Evolutionary conservation across 2,888 invertebrate species (phyloP), one percentile per base, ranked within the genome.

Genomic region (Chrysina gloriosa): DNA sequence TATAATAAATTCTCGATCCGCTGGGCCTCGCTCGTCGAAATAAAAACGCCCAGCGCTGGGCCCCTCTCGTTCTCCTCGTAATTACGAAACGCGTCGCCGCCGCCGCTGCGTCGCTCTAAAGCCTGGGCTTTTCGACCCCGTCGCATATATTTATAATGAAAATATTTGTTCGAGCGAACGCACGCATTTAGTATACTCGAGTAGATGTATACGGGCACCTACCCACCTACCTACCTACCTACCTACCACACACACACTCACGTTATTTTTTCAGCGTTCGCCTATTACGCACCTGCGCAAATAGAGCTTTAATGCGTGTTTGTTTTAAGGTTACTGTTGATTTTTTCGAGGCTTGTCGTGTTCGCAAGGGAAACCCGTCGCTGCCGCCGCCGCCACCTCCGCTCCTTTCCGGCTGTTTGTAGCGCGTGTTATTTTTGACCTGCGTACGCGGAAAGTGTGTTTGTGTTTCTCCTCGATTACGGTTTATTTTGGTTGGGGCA

Each of bases 251-350:
- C 27, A 27, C 14, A 14, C 16, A 16, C 7, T 31, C 31, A 7
- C 25, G 31, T 52, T 61, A 42, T 42, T 42, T 42, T 42, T 61
- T 61, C 21, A 45, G 31, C 45, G 27, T 16, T 27, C 39, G 19
- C 45, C 29, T 42, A 29, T 61, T 52, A 65, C 64, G 52, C 64
- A 65, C 64, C 64, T 65, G 64, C 64, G 64, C 64, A 65, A 65
- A 65, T 65, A 65, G 52, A 34, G 23, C 34, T 65, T 52, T 65
- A 65, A 65, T 65, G 64, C 23, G 64, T 65, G 50, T 65, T 65
- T 65, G 64, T 65, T 65, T 50, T 65, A 42, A 50, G 25, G 52
- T 42, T 65, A 50, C 27, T 39, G 23, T 36, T 63, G 39, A 25
- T 11, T 61, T 61, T 61, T 42, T 61, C 16, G 19, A 9, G 3